phyloP scores from a whole-genome alignment of 1,140 invertebrate genomes.

The Halesus radiatus region DNA sequence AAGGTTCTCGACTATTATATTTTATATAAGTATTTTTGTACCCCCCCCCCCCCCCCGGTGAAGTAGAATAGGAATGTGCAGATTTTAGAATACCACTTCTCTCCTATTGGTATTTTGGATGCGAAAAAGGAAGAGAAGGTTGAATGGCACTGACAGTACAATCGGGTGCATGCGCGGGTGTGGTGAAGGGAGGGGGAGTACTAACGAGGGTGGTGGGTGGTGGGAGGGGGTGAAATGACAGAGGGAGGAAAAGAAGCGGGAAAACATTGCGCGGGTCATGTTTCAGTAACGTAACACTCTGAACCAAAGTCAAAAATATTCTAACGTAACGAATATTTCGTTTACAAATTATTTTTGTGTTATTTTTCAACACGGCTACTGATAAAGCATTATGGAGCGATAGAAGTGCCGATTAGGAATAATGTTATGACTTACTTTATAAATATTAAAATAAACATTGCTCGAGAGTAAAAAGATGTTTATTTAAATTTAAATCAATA shows the following conservation, averaged over 20 bases:
- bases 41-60: too few species aligned
- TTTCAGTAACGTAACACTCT: neutral
- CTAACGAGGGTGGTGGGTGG: neutral
- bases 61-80: neutral
- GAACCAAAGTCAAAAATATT: neutral
- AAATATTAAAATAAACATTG: too few species aligned
- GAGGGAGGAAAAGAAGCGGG: neutral
- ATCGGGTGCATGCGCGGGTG: slow-evolving; percentile 7
- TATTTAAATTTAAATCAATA: too few species aligned
- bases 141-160: slow-evolving; percentile 19
- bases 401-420: neutral
- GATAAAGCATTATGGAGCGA: slow-evolving; percentile 6
- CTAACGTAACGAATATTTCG: neutral
- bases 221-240: neutral
- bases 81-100: slow-evolving; percentile 17
- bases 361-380: neutral
- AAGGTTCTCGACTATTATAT: too few species aligned
- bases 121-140: slow-evolving; percentile 2
- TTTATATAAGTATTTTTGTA: too few species aligned
- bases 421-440: slow-evolving; percentile 7
- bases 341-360: neutral
- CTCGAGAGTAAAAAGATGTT: too few species aligned
- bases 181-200: neutral
- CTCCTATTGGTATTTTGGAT: neutral
- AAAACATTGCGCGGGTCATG: slow-evolving; percentile 44